These are phyloP conservation scores for Ispidina lecontei DNA, from an alignment of 2,797 vertebrate species.

Conservation along the genomic window DNA sequence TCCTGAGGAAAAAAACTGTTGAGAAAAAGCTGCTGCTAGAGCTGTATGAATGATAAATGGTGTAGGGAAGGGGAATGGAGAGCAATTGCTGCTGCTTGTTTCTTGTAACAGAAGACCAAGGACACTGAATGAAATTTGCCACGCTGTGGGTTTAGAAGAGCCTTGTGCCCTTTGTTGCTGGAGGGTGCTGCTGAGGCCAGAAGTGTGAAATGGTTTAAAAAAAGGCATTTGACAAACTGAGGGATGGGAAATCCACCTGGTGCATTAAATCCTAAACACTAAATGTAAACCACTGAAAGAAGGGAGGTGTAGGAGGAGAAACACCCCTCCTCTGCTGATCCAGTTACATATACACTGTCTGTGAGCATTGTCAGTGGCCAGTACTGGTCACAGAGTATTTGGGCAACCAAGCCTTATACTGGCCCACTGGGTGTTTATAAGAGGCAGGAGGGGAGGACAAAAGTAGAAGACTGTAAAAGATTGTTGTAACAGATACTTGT, in stretches of 20 bases:
- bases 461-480: neutral
- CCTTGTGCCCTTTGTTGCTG: neutral
- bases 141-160: neutral
- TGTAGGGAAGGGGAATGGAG: neutral
- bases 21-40: neutral
- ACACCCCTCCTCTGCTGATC: neutral
- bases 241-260: neutral
- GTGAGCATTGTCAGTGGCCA: neutral
- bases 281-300: neutral
- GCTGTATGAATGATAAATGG: neutral
- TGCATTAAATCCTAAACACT: neutral
- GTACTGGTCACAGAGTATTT: neutral
- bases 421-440: neutral
- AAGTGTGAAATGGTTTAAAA: neutral
- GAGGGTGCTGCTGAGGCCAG: neutral
- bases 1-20: neutral
- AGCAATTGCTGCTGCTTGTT: neutral
- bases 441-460: neutral
- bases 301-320: neutral
- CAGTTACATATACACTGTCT: accelerated
- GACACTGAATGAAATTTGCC: neutral
- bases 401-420: neutral
- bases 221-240: neutral
- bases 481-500: neutral
- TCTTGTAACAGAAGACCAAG: neutral